These are phyloP conservation scores for Panagrolaimus sp. DNA, from an alignment of 1,140 invertebrate genomes.

Conservation along the genomic window DNA sequence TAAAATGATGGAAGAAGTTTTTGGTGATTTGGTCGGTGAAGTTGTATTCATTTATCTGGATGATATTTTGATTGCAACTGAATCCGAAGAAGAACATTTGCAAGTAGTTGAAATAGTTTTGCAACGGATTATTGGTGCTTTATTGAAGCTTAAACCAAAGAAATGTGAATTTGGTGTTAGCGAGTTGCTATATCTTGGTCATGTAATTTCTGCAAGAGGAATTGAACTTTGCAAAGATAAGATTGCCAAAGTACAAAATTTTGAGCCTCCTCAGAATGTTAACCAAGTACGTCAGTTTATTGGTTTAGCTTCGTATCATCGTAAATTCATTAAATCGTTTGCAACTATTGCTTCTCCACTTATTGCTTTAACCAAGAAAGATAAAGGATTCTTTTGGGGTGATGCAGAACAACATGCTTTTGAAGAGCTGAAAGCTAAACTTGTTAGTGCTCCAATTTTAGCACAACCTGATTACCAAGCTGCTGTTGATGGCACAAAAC, in stretches of 20 bases:
- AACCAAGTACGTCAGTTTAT: slow-evolving; percentile 60
- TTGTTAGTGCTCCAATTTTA: slow-evolving; percentile 31
- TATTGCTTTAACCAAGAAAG: slow-evolving; percentile 58
- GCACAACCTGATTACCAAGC: slow-evolving; percentile 18
- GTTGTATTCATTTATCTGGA: slow-evolving; percentile 60
- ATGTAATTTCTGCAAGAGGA: slow-evolving; percentile 52
- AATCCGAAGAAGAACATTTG: slow-evolving; percentile 25
- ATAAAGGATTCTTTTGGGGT: slow-evolving; percentile 56
- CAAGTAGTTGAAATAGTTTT: slow-evolving; percentile 36
- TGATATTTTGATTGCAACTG: slow-evolving; percentile 27
- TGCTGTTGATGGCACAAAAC: slow-evolving; percentile 3
- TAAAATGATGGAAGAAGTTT: slow-evolving; percentile 60
- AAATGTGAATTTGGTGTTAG: slow-evolving; percentile 44
- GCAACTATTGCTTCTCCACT: slow-evolving; percentile 56
- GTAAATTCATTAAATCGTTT: slow-evolving; percentile 58
- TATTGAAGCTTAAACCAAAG: slow-evolving; percentile 40
- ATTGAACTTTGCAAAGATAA: slow-evolving; percentile 58
- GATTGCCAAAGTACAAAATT: slow-evolving; percentile 48
- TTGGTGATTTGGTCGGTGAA: slow-evolving; percentile 39
- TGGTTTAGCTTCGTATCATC: slow-evolving; percentile 60
- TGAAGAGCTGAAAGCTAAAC: slow-evolving; percentile 53
- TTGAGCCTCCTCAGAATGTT: slow-evolving; percentile 49
- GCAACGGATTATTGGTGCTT: slow-evolving; percentile 25
- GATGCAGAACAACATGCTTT: slow-evolving; percentile 53
- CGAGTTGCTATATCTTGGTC: slow-evolving; percentile 58